A percentile compares a stretch with the other conserved stretches of the same genome.
Conservation (phyloP, 2,888 invertebrate genomes). For the Cenopis cana region DNA sequence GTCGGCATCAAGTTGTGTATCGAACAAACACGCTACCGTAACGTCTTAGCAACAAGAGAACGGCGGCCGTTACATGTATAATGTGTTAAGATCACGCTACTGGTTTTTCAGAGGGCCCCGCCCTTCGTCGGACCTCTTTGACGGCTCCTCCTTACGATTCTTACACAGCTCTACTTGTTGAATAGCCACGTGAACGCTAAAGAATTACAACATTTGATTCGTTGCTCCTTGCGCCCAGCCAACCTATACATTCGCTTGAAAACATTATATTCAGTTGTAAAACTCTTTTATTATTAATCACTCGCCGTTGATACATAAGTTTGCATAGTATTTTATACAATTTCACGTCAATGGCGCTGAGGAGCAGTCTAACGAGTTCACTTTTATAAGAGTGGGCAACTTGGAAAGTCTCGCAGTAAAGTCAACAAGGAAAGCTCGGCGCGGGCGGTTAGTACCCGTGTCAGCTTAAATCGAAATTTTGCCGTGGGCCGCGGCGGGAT, state of each 20-base stretch:
- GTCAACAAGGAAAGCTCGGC: conserved; percentile 61
- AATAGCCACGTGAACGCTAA: conserved; percentile 69
- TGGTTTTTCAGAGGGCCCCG: conserved; percentile 78
- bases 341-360: conserved; percentile 27
- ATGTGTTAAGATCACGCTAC: conserved; percentile 73
- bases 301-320: conserved; percentile 30
- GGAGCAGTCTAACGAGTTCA: conserved; percentile 49
- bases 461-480: conserved; percentile 73
- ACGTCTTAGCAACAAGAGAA: conserved; percentile 72
- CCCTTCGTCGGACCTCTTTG: conserved; percentile 72
- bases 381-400: conserved; percentile 59
- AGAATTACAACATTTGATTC: conserved; percentile 73
- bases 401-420: conserved; percentile 63
- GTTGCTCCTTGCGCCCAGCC: conserved; percentile 55
- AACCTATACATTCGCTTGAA: conserved; percentile 13
- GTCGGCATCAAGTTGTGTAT: conserved; percentile 52
- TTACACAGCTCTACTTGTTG: conserved; percentile 74
- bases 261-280: conserved; percentile 26
- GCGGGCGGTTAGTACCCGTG: conserved; percentile 62
- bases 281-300: conserved; percentile 22
- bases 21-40: conserved; percentile 67
- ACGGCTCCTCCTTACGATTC: conserved; percentile 80
- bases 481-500: conserved; percentile 64
- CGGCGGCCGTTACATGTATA: conserved; percentile 72
- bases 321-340: conserved; percentile 21